Evolutionary conservation across 2,113 vertebrate species (phyloP), one percentile per base, ranked within the genome.

Genomic region (Oreocharis arfaki): DNA sequence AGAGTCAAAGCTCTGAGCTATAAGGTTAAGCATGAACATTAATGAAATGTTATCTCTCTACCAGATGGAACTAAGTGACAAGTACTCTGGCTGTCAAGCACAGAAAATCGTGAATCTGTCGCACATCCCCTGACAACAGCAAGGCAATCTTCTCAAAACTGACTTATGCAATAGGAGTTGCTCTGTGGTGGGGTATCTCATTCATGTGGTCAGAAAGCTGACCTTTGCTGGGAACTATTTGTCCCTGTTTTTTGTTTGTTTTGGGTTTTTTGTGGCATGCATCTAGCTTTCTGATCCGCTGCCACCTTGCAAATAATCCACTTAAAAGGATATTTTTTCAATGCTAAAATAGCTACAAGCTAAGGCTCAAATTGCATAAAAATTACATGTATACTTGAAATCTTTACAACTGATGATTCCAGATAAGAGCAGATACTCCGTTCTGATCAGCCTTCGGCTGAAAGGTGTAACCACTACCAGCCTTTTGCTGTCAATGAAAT

Each of bases 11-110:
- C 89, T 93, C 70, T 90, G 87, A 95, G 90, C 85, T 96, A 78
- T 96, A 96, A 96, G 92, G 92, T 93, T 96, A 94, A 97, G 84
- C 78, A 95, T 70, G 89, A 95, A 61, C 81, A 89, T 94, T 97
- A 97, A 97, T 96, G 91, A 97, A 97, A 97, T 93, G 94, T 96
- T 95, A 89, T 96, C 81, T 97, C 91, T 96, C 95, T 93, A 91
- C 95, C 97, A 97, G 96, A 97, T 97, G 96, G 95, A 97, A 96
- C 94, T 81, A 97, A 97, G 96, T 97, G 96, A 96, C 93, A 97
- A 97, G 89, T 95, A 92, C 92, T 95, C 94, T 92, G 94, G 95
- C 80, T 94, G 95, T 96, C 93, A 97, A 89, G 87, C 57, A 2
- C 47, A 65, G 84, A 96, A 95, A 84, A 95, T 92, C 75, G 63